phyloP scores from a whole-genome alignment of 2,113 vertebrate genomes.

The Tyto alba region DNA sequence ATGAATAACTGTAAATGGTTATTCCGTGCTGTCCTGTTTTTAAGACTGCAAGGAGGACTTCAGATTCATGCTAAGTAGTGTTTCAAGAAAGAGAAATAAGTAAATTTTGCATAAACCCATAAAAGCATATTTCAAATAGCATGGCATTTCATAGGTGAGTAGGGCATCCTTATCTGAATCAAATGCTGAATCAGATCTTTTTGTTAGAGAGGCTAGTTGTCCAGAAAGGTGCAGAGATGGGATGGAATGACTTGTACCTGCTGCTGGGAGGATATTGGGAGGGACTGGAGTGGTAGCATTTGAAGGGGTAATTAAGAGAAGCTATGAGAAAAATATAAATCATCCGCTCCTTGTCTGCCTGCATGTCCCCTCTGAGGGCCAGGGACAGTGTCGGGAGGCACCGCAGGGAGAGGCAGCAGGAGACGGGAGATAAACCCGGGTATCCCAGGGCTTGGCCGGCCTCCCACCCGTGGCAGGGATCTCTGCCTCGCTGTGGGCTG shows the following conservation, averaged over 20 bases:
- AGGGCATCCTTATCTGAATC: neutral
- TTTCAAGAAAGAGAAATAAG: neutral
- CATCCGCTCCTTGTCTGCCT: neutral
- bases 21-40: no score
- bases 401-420: neutral
- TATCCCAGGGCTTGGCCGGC: neutral
- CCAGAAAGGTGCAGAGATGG: neutral
- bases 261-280: neutral
- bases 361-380: neutral
- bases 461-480: neutral
- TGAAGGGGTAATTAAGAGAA: neutral
- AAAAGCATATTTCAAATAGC: neutral
- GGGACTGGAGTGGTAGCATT: no score
- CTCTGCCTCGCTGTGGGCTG: neutral
- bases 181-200: neutral
- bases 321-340: neutral
- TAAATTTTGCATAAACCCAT: neutral
- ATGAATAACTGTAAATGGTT: no score
- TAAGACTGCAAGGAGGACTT: neutral
- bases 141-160: neutral
- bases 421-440: neutral
- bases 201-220: no score
- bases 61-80: neutral
- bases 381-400: neutral
- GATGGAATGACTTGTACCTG: accelerated